Evolutionary conservation across 2,888 invertebrate species (phyloP).

Genomic region (Micropterix aruncella): DNA sequence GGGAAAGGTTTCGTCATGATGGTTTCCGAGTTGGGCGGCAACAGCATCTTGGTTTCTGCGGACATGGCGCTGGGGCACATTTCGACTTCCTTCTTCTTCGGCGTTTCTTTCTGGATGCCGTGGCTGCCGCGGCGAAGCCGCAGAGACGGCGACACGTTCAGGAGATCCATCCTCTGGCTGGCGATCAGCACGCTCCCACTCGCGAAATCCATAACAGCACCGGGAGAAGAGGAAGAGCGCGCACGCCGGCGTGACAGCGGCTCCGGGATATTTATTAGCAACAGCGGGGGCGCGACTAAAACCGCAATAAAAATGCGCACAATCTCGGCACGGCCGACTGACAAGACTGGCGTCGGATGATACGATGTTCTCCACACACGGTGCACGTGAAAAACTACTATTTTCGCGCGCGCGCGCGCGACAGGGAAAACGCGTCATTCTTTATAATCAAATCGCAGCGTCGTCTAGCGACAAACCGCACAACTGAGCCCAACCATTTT

Average conservation of each 20-base stretch:
- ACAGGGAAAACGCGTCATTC: no score
- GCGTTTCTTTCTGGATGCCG: slow-evolving; percentile 25
- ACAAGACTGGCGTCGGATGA: no score
- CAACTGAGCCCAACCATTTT: no score
- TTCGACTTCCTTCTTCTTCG: slow-evolving; percentile 36
- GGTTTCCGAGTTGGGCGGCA: slow-evolving; percentile 71
- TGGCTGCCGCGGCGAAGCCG: slow-evolving; percentile 30
- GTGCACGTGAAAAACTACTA: no score
- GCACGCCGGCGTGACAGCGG: neutral
- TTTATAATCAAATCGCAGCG: no score
- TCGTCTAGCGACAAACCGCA: no score
- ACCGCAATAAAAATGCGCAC: no score
- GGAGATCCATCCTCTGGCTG: slow-evolving; percentile 24
- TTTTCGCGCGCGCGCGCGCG: no score
- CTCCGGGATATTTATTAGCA: no score
- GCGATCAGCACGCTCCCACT: slow-evolving; percentile 1
- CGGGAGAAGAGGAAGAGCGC: neutral
- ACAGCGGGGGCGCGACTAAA: no score
- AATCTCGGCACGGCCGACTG: no score
- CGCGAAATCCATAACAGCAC: neutral
- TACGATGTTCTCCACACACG: no score
- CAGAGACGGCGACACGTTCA: slow-evolving; percentile 31
- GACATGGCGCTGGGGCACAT: slow-evolving; percentile 61
- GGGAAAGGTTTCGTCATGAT: slow-evolving; percentile 84
- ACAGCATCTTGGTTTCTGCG: slow-evolving; percentile 46